Percentiles rank a stretch among this genome's conserved stretches.
phyloP scores from a whole-genome alignment of 30 jellyfish, hydroid and myxozoan species.

The Chironex yamaguchii region DNA sequence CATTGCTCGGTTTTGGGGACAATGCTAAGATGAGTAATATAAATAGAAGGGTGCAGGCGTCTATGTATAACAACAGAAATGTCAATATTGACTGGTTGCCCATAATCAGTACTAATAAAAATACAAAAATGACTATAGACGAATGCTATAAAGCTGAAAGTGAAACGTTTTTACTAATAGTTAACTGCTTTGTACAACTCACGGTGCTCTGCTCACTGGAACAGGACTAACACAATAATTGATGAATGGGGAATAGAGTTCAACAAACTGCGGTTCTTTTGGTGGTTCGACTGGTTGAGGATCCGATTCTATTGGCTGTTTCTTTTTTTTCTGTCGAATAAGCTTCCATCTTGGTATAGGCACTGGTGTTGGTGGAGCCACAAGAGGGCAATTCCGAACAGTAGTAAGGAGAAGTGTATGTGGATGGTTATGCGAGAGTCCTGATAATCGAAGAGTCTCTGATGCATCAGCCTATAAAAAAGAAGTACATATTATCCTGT shows the following conservation, averaged over 20 bases:
- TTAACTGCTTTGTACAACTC: too few species aligned
- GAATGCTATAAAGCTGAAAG: too few species aligned
- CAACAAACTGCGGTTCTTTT: constrained; percentile 86
- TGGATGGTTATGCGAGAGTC: constrained; percentile 80
- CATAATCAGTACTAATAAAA: too few species aligned
- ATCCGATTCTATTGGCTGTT: constrained; percentile 74
- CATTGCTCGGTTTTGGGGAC: too few species aligned
- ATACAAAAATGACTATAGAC: too few species aligned
- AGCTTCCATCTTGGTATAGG: constrained; percentile 93
- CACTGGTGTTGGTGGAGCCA: constrained; percentile 90
- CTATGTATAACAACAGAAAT: too few species aligned
- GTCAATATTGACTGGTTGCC: too few species aligned
- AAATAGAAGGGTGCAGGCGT: too few species aligned
- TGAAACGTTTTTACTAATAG: too few species aligned
- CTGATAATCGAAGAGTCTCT: constrained; percentile 77
- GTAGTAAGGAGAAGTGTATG: constrained; percentile 77
- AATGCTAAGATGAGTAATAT: too few species aligned
- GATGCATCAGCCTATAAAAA: constrained; percentile 84
- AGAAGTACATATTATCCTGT: not conserved
- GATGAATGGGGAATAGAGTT: constrained; percentile 82
- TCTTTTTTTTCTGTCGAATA: constrained; percentile 86
- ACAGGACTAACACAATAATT: constrained; percentile 79
- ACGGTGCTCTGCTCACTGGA: constrained; percentile 78
- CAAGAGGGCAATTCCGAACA: constrained; percentile 88
- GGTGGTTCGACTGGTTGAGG: constrained; percentile 66